Evolutionary conservation across 1,140 invertebrate species (phyloP).

Genomic region (Zophobas atratus): DNA sequence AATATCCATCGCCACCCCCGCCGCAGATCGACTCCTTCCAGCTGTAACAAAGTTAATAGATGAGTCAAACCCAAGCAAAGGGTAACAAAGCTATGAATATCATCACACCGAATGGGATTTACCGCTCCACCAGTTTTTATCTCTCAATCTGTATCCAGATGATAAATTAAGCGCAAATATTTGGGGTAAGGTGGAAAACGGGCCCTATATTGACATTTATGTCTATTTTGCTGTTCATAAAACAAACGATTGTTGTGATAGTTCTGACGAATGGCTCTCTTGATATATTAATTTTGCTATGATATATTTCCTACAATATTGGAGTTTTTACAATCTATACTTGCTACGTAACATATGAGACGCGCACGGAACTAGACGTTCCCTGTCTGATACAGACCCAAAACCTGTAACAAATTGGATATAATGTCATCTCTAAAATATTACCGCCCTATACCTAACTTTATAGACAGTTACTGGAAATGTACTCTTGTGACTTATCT

Average conservation of each 20-base stretch:
- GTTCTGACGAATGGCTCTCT: slow-evolving; percentile 37
- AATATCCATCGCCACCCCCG: slow-evolving; percentile 84
- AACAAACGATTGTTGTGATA: slow-evolving; percentile 45
- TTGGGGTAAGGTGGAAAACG: slow-evolving; percentile 2
- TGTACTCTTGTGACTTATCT: slow-evolving; percentile 29
- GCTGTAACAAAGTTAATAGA: slow-evolving; percentile 74
- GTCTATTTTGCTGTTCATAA: slow-evolving; percentile 31
- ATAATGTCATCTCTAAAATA: slow-evolving; percentile 58
- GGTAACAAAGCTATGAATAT: slow-evolving; percentile 47
- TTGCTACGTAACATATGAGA: slow-evolving; percentile 54
- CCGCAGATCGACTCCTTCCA: slow-evolving; percentile 77
- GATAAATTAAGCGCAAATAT: slow-evolving; percentile 38
- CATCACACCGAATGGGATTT: slow-evolving; percentile 39
- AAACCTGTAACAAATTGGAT: slow-evolving; percentile 58
- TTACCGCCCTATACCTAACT: slow-evolving; percentile 56
- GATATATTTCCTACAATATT: slow-evolving; percentile 48
- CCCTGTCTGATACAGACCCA: slow-evolving; percentile 51
- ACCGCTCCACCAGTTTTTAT: slow-evolving; percentile 28
- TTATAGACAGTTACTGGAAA: slow-evolving; percentile 54
- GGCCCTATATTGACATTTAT: slow-evolving; percentile 18
- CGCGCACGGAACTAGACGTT: slow-evolving; percentile 49
- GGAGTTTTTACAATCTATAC: slow-evolving; percentile 49
- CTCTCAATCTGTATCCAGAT: slow-evolving; percentile 15
- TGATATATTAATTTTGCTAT: slow-evolving; percentile 49
- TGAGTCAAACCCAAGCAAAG: slow-evolving; percentile 45